Conservation (phyloP, 2,888 invertebrate genomes). For the Leucophenga montana region DNA sequence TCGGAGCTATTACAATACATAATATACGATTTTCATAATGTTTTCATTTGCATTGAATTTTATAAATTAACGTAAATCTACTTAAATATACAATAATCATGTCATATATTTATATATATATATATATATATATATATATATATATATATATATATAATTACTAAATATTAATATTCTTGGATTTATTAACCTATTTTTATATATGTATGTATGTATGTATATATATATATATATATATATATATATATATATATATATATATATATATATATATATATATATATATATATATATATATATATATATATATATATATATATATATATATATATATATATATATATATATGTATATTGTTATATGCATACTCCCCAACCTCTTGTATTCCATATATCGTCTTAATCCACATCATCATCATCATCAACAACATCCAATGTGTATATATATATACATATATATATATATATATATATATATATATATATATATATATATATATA, state of each 20-base stretch:
- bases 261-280: conserved; percentile 39
- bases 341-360: conserved; percentile 40
- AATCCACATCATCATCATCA: too few relatives aligned
- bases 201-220: conserved; percentile 42
- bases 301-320: too few relatives aligned
- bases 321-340: conserved; percentile 48
- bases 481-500: too few relatives aligned
- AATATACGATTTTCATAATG: conserved; percentile 32
- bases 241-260: conserved; percentile 39
- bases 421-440: too few relatives aligned
- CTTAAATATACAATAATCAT: conserved; percentile 44
- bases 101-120: conserved; percentile 4
- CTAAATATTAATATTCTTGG: conserved; percentile 30
- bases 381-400: background rate
- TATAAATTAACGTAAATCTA: conserved; percentile 57
- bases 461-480: background rate
- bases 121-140: too few relatives aligned
- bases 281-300: conserved; percentile 45
- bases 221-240: conserved; percentile 47
- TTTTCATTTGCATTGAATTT: conserved; percentile 41
- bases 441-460: too few relatives aligned
- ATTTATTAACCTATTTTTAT: conserved; percentile 29
- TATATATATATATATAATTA: background rate
- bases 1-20: conserved; percentile 24
- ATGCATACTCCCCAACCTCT: conserved; percentile 2